phyloP scores from a whole-genome alignment of 1,140 invertebrate genomes.

The honey bee (Apis mellifera) region Amel_HAv3.1 CM009940.2:4801501-4802000 shows the following conservation, averaged over 20 bases:
- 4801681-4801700: conserved; percentile 80
- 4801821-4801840: not conserved
- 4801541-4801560: conserved; percentile 46
- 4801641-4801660: conserved; percentile 68
- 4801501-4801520: conserved; percentile 67
- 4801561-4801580: conserved; percentile 34
- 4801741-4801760: conserved; percentile 24
- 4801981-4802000: conserved; percentile 69
- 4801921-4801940: conserved; percentile 63
- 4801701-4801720: conserved; percentile 50
- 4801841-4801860: not conserved
- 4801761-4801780: not conserved
- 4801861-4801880: not conserved
- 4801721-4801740: conserved; percentile 15
- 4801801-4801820: not conserved
- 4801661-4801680: conserved; percentile 70
- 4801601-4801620: conserved; percentile 71
- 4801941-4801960: conserved; percentile 67
- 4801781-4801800: conserved; percentile 25
- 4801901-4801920: conserved; percentile 37
- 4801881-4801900: not conserved
- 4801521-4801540: conserved; percentile 67
- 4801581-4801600: conserved; percentile 68
- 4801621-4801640: conserved; percentile 57
- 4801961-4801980: conserved; percentile 73